Percentiles rank a stretch among this genome's conserved stretches.
Conservation (phyloP, 2,797 vertebrate species). For the Cheirogaleus major region DNA sequence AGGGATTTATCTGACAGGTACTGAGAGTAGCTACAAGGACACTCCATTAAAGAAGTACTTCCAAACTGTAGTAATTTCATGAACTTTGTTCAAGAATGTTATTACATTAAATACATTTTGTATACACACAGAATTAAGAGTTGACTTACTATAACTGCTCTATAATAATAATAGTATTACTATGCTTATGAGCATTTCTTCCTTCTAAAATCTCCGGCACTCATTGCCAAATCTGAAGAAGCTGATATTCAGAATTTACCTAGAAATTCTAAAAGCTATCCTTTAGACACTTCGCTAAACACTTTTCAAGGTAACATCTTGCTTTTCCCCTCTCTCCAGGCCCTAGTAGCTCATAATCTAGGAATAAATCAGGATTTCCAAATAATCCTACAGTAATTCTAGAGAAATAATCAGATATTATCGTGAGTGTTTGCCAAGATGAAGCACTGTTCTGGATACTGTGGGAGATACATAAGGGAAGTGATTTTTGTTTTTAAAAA, state of each 20-base stretch:
- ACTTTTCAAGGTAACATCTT: background rate
- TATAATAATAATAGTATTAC: background rate
- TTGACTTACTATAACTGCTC: background rate
- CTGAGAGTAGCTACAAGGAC: background rate
- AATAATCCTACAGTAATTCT: constrained; percentile 5
- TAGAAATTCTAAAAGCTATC: background rate
- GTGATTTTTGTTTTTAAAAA: constrained; percentile 49
- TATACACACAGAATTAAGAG: background rate
- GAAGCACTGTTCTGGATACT: background rate
- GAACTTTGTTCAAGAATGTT: background rate
- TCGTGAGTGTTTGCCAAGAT: background rate
- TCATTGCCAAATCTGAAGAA: background rate
- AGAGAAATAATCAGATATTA: background rate
- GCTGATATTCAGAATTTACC: background rate
- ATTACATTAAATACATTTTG: background rate
- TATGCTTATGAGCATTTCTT: background rate
- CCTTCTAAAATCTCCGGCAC: background rate
- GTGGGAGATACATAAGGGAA: background rate
- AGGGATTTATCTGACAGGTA: background rate
- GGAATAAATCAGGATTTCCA: background rate
- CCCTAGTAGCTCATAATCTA: background rate
- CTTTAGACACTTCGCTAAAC: background rate
- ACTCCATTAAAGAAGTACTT: background rate
- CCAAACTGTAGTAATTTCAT: background rate
- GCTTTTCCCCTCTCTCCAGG: background rate